These are phyloP conservation scores for Oasisia sp. DNA, from an alignment of 2,888 invertebrate genomes.

Conservation along the genomic window DNA sequence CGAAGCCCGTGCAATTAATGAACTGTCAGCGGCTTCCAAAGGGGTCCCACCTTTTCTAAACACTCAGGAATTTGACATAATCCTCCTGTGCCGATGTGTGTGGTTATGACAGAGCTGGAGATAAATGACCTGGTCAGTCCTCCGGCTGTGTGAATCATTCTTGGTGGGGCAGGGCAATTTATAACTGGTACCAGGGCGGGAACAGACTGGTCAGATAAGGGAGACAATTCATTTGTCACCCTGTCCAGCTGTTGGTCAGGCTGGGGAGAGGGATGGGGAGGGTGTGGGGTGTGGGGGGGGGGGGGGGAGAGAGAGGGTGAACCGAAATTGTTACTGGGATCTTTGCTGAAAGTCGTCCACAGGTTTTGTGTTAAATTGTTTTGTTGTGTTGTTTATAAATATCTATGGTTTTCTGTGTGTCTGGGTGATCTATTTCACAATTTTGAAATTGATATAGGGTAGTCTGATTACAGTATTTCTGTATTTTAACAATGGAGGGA, in stretches of 20 bases:
- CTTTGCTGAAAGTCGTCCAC: background rate
- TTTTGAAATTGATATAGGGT: too few species aligned
- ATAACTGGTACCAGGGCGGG: background rate
- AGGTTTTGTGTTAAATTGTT: background rate
- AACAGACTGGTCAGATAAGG: background rate
- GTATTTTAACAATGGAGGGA: too few species aligned
- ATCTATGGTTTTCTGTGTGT: background rate
- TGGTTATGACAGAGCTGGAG: background rate
- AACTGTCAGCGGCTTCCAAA: background rate
- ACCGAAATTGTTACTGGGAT: background rate
- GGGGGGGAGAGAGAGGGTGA: background rate
- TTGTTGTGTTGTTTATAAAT: background rate
- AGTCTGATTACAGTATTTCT: too few species aligned
- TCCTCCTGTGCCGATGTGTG: background rate
- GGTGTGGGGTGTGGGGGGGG: background rate
- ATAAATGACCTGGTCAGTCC: background rate
- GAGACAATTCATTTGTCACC: background rate
- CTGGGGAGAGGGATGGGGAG: background rate
- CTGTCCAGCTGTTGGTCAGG: background rate
- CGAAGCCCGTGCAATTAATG: background rate
- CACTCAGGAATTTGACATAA: constrained; percentile 17
- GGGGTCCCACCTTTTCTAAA: constrained; percentile 13
- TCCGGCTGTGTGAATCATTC: background rate
- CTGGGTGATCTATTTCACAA: background rate
- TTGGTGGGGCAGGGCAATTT: background rate